Percentiles rank a stretch among this genome's conserved stretches.
These are phyloP conservation scores for Gryon sp. DNA, from an alignment of 1,140 invertebrate species.

Conservation along the genomic window DNA sequence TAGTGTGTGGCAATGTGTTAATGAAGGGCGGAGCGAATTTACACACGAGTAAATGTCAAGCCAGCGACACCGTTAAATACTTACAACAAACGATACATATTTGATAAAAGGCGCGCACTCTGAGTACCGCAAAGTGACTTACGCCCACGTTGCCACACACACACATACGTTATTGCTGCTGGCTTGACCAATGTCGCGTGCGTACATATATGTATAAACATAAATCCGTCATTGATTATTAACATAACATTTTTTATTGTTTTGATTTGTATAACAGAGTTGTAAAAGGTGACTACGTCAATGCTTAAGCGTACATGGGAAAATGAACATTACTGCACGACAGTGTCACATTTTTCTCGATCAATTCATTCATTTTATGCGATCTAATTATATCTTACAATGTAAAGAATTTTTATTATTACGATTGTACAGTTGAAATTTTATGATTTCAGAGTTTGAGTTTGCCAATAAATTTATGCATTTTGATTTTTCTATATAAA, in stretches of 20 bases:
- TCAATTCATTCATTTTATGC: too few species aligned
- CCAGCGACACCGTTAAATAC: constrained; percentile 63
- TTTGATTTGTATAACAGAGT: constrained; percentile 19
- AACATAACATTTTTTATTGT: constrained; percentile 51
- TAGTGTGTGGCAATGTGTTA: constrained; percentile 36
- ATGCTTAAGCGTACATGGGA: constrained; percentile 2
- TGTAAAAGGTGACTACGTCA: constrained; percentile 2
- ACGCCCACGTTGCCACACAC: constrained; percentile 57
- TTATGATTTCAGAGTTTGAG: too few species aligned
- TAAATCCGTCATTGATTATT: constrained; percentile 55
- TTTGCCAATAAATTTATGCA: too few species aligned
- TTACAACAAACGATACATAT: constrained; percentile 64
- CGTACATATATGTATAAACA: too few species aligned
- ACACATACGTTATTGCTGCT: too few species aligned
- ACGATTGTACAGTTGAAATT: too few species aligned
- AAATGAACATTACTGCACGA: too few species aligned
- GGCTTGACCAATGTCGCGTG: constrained; percentile 51
- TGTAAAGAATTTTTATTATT: too few species aligned
- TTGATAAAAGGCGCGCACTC: constrained; percentile 60
- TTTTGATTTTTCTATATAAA: too few species aligned
- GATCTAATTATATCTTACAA: too few species aligned
- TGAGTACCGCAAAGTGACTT: constrained; percentile 60
- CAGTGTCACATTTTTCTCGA: too few species aligned
- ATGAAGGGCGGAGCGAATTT: constrained; percentile 62
- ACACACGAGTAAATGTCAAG: constrained; percentile 56